Evolutionary conservation across 35 echinoderm and acorn worm species (phyloP).

Genomic region (Antedon bifida): DNA sequence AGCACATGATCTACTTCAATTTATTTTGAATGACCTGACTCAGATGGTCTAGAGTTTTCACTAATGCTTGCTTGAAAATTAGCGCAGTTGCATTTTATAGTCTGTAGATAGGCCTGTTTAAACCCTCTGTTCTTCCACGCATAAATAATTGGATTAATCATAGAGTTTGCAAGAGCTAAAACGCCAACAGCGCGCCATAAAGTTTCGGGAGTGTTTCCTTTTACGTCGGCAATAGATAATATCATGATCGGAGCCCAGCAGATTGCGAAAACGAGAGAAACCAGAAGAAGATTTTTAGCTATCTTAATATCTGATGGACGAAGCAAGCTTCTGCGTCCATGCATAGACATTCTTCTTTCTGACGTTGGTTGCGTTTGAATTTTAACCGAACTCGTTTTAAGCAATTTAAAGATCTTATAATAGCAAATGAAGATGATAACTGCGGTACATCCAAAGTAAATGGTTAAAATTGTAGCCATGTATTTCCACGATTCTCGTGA

Average conservation of each 20-base stretch:
- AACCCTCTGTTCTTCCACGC: neutral
- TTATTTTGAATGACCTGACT: too few relatives aligned
- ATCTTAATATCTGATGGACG: neutral
- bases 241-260: neutral
- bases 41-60: too few relatives aligned
- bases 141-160: neutral
- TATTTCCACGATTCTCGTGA: neutral
- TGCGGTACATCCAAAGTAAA: neutral
- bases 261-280: neutral
- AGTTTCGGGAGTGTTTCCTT: neutral
- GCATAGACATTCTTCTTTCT: neutral
- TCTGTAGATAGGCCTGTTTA: neutral
- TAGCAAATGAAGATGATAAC: neutral
- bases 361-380: neutral
- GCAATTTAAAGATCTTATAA: neutral
- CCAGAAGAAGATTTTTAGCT: neutral
- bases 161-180: neutral
- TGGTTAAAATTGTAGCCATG: neutral
- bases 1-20: too few relatives aligned
- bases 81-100: neutral
- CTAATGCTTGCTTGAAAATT: neutral
- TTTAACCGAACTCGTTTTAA: neutral
- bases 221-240: neutral
- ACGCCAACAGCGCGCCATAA: neutral
- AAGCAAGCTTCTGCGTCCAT: neutral